These are phyloP conservation scores for Crossocerus cetratus DNA, from an alignment of 2,888 invertebrate genomes.

Conservation along the genomic window DNA sequence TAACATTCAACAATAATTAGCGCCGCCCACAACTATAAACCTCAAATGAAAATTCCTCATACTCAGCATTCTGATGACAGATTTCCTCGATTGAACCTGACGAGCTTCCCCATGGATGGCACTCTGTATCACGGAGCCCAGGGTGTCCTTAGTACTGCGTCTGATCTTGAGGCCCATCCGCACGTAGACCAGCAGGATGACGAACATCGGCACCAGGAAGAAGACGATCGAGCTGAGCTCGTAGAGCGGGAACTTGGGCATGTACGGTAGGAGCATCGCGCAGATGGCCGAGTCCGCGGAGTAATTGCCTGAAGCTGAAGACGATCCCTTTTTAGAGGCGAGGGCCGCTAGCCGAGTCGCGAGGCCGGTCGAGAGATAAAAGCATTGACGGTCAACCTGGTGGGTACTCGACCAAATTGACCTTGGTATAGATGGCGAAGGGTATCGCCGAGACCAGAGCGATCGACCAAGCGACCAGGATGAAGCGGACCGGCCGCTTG, in stretches of 20 bases:
- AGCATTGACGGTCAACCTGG: slow-evolving; percentile 76
- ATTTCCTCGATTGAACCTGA: slow-evolving; percentile 84
- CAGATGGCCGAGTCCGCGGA: slow-evolving; percentile 90
- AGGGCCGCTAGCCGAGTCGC: too few relatives aligned
- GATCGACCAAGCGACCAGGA: slow-evolving; percentile 86
- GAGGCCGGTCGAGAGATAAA: not conserved
- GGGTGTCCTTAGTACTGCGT: slow-evolving; percentile 76
- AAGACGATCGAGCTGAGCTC: slow-evolving; percentile 90
- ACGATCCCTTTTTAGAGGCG: not conserved
- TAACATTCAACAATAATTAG: too few relatives aligned
- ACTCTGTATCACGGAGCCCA: slow-evolving; percentile 79
- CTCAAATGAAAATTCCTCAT: slow-evolving; percentile 66
- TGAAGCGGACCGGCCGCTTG: slow-evolving; percentile 88
- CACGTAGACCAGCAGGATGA: slow-evolving; percentile 88
- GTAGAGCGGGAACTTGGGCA: slow-evolving; percentile 83
- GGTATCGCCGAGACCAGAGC: slow-evolving; percentile 87
- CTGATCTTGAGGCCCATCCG: slow-evolving; percentile 87
- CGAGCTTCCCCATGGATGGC: slow-evolving; percentile 85
- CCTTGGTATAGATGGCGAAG: slow-evolving; percentile 86
- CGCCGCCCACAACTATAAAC: too few relatives aligned
- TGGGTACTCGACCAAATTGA: slow-evolving; percentile 87
- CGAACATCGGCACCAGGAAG: slow-evolving; percentile 85
- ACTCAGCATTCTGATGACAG: slow-evolving; percentile 90
- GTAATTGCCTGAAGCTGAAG: slow-evolving; percentile 77
- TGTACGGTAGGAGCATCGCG: slow-evolving; percentile 82